phyloP scores from a whole-genome alignment of 2,888 invertebrate species.

The Ommatoiulus sabulosus region DNA sequence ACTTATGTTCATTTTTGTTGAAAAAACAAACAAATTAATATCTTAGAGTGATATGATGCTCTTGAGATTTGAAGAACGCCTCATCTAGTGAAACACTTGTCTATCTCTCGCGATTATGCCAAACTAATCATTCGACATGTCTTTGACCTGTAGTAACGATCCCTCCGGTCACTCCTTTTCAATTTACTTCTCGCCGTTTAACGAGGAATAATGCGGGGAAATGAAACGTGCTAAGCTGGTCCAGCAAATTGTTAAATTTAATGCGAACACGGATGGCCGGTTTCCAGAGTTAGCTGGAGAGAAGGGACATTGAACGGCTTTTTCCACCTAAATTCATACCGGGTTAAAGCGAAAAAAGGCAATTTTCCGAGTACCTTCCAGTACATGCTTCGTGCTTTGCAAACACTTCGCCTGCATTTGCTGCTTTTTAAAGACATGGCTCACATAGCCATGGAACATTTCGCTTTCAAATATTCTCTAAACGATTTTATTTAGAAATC shows the following conservation, averaged over 20 bases:
- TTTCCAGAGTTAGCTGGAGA: not conserved
- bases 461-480: not conserved
- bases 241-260: not conserved
- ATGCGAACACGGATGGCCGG: not conserved
- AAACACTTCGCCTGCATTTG: not conserved
- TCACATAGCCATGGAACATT: not conserved
- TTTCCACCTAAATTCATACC: not conserved
- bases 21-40: too few species aligned
- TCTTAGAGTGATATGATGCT: not conserved
- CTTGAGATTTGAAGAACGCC: not conserved
- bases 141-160: not conserved
- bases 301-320: not conserved
- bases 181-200: not conserved
- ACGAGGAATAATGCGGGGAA: not conserved
- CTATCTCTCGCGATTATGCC: not conserved
- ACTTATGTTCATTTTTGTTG: too few species aligned
- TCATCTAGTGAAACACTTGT: not conserved
- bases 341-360: not conserved
- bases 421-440: not conserved
- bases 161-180: not conserved
- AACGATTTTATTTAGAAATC: slow-evolving; percentile 37
- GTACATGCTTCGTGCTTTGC: not conserved
- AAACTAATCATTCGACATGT: not conserved
- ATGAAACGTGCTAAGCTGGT: not conserved
- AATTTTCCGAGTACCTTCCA: not conserved